Evolutionary conservation across 2,888 invertebrate species (phyloP).

Genomic region (Clusia tigrina): DNA sequence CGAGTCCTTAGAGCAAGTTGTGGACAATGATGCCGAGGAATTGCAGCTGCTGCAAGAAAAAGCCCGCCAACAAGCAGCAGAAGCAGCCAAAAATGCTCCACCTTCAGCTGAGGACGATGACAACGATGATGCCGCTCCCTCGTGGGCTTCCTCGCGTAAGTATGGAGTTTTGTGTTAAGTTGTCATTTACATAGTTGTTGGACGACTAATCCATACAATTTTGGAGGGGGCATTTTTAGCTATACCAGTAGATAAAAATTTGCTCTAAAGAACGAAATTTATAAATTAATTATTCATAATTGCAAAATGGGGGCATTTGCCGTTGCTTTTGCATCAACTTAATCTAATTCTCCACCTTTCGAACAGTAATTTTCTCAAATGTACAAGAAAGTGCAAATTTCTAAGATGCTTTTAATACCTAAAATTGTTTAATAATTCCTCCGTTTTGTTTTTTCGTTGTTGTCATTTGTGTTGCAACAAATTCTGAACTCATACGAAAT

Average conservation of each 20-base stretch:
- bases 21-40: slow-evolving; percentile 61
- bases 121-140: slow-evolving; percentile 38
- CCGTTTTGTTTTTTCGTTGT: neutral
- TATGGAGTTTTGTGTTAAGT: slow-evolving; percentile 31
- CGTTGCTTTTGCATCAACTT: slow-evolving; percentile 19
- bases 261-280: no score
- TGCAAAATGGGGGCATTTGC: slow-evolving; percentile 29
- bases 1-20: slow-evolving; percentile 60
- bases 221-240: no score
- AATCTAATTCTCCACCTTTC: slow-evolving; percentile 7
- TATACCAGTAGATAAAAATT: no score
- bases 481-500: neutral
- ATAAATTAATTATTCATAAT: no score
- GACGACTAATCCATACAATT: no score
- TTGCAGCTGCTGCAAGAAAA: slow-evolving; percentile 49
- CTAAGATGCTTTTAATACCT: slow-evolving; percentile 14
- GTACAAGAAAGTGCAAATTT: slow-evolving; percentile 62
- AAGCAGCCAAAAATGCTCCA: slow-evolving; percentile 38
- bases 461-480: neutral
- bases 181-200: no score
- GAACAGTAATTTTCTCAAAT: slow-evolving; percentile 30
- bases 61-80: slow-evolving; percentile 51
- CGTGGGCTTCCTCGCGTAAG: slow-evolving; percentile 60
- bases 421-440: slow-evolving; percentile 33
- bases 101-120: slow-evolving; percentile 39